Evolutionary conservation across 2,797 vertebrate species (phyloP).

Genomic region (Anomalospiza imberbis): DNA sequence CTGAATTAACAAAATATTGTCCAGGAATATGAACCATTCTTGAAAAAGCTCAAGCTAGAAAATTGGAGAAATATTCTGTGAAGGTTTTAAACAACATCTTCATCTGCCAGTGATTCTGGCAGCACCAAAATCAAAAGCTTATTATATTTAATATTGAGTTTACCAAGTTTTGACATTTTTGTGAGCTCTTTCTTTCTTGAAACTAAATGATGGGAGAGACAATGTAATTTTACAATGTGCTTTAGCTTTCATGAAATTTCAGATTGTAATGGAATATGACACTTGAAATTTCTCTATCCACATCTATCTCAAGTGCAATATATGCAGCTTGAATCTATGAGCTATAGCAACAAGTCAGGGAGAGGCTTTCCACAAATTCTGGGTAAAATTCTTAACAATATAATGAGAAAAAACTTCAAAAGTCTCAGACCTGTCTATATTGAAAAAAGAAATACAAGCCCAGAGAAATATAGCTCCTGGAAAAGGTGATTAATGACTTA

Average conservation of each 20-base stretch:
- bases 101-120: background rate
- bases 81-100: constrained; percentile 2
- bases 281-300: constrained; percentile 4
- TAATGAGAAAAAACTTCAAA: background rate
- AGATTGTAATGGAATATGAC: background rate
- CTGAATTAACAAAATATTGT: background rate
- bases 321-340: background rate
- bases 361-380: background rate
- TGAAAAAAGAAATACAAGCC: background rate
- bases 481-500: background rate
- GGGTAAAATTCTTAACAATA: background rate
- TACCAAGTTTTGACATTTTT: constrained; percentile 33
- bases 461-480: background rate
- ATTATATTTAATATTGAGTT: constrained; percentile 26
- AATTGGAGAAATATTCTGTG: background rate
- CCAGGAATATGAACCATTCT: background rate
- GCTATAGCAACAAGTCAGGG: background rate
- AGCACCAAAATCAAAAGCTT: constrained; percentile 37
- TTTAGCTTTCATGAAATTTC: constrained; percentile 27
- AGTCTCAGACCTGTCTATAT: background rate
- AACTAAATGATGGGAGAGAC: constrained; percentile 13
- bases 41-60: background rate
- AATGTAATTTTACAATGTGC: constrained; percentile 13
- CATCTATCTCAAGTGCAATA: background rate
- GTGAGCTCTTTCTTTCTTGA: constrained; percentile 8